A percentile compares a stretch with the other conserved stretches of the same genome.
phyloP scores from a whole-genome alignment of 2,888 invertebrate genomes.

The Liposcelis brunnea region DNA sequence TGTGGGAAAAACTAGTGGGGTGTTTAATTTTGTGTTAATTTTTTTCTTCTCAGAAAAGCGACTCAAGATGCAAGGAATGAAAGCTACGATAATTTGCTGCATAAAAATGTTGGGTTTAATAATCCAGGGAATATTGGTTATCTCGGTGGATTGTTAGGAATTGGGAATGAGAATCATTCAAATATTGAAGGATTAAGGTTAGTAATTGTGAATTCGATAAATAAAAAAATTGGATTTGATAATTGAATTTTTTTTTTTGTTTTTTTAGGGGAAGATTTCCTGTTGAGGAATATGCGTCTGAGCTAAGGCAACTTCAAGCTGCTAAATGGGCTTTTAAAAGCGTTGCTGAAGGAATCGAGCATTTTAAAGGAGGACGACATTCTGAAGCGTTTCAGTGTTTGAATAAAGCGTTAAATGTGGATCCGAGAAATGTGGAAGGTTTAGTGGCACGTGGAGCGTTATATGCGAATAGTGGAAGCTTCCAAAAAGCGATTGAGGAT shows the following conservation, averaged over 20 bases:
- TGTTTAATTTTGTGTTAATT: constrained; percentile 13
- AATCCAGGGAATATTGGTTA: constrained; percentile 78
- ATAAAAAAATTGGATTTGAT: background rate
- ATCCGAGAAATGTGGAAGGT: constrained; percentile 81
- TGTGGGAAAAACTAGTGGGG: constrained; percentile 4
- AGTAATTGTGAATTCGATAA: constrained; percentile 17
- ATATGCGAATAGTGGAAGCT: constrained; percentile 86
- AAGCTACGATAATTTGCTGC: constrained; percentile 63
- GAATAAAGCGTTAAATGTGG: constrained; percentile 82
- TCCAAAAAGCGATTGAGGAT: constrained; percentile 84
- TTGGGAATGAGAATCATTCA: constrained; percentile 48
- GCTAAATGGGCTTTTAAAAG: constrained; percentile 86
- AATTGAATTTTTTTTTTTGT: background rate
- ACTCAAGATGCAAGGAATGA: constrained; percentile 40
- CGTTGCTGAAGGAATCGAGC: constrained; percentile 89
- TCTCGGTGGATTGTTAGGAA: constrained; percentile 56
- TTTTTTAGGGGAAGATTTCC: constrained; percentile 46
- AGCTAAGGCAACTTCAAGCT: constrained; percentile 75
- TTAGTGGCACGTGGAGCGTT: constrained; percentile 80
- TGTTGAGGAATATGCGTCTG: constrained; percentile 62
- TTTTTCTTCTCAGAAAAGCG: constrained; percentile 45
- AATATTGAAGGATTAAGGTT: constrained; percentile 55
- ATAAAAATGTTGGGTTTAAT: constrained; percentile 69
- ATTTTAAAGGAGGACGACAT: constrained; percentile 83
- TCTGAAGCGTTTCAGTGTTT: constrained; percentile 89